Percentiles rank a stretch among this genome's conserved stretches.
Conservation (phyloP, 2,797 vertebrate genomes). For the Poeciliopsis paucimaculata region DNA sequence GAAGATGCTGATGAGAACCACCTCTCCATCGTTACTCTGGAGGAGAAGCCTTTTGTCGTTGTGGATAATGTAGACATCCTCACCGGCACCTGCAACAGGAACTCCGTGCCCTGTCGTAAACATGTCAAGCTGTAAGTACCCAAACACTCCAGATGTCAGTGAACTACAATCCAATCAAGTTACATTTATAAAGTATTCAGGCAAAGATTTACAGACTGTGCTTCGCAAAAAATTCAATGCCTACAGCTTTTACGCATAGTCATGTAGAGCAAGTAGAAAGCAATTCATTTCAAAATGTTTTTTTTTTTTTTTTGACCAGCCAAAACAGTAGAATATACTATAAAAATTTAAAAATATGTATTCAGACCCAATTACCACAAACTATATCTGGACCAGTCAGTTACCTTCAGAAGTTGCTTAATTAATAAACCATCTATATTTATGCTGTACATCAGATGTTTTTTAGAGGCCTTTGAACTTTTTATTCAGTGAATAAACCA, state of each 20-base stretch:
- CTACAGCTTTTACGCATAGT: neutral
- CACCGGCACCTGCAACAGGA: conserved; percentile 95
- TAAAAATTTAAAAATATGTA: neutral
- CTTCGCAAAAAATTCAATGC: neutral
- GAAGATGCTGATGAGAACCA: conserved; percentile 97
- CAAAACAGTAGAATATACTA: neutral
- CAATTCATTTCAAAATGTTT: neutral
- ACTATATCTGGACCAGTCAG: neutral
- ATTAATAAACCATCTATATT: neutral
- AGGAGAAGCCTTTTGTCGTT: conserved; percentile 97
- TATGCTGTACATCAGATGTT: neutral
- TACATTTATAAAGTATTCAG: neutral
- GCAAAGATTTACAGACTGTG: neutral
- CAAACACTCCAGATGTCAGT: neutral
- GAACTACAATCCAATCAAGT: neutral
- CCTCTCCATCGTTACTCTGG: conserved; percentile 95
- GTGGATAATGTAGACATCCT: conserved; percentile 96
- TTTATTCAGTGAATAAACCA: neutral
- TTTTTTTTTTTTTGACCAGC: neutral
- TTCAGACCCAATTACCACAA: neutral
- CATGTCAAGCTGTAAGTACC: conserved; percentile 91
- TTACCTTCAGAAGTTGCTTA: neutral
- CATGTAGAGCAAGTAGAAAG: neutral
- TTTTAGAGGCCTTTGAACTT: neutral
- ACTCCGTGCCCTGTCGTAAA: conserved; percentile 95